A percentile compares a stretch with the other conserved stretches of the same genome.
These are phyloP conservation scores for zebrafish (Danio rerio) DNA, from an alignment of 2,113 vertebrate species.

Conservation along the genomic window GRCz12tu NC_133182.1:34430001-34430500, in stretches of 20 bases:
- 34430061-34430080: neutral
- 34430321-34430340: neutral
- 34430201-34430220: neutral
- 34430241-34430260: no score
- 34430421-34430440: neutral
- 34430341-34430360: neutral
- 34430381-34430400: neutral
- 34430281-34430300: no score
- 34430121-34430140: neutral
- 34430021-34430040: constrained; percentile 20
- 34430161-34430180: neutral
- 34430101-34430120: neutral
- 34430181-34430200: neutral
- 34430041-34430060: neutral
- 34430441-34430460: neutral
- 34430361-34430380: neutral
- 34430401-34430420: neutral
- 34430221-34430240: neutral
- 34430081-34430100: neutral
- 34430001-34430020: neutral
- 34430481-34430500: constrained; percentile 60
- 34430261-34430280: no score
- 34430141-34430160: neutral
- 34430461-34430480: constrained; percentile 52
- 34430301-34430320: neutral